Base-by-base conservation (phyloP, 2,797 vertebrate genomes). In the Aulostomus chinensis region DNA sequence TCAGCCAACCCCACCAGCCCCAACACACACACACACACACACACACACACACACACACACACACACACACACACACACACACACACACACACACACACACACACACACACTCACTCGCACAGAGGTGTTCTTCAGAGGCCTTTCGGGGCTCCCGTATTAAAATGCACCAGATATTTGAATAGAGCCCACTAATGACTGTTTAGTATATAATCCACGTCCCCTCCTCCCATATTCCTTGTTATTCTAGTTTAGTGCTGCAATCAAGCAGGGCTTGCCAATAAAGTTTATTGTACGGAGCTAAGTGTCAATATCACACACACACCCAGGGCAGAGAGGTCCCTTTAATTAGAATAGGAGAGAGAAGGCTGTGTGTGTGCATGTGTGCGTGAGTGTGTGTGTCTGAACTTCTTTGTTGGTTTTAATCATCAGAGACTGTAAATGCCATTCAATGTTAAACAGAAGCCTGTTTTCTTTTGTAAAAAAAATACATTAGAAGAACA, bases 181-280 rank as follows among this genome's bases (percentile, higher is more conserved):
- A 57, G 69, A 69, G 59, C 67, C 58, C 25, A 42, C 76, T 87
- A 83, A 85, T 83, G 70, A 82, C 78, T 85, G 78, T 78, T 89
- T 84, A 84, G 87, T 86, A 86, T 77, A 85, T 85, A 87, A 81
- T 85, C 80, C 85, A 87, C 85, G 83, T 88, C 81, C 80, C 82
- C 88, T 86, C 91, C 89, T 87, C 87, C 81, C 88, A 78, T 92
- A 91, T 94, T 95, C 93, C 94, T 97, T 95, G 94, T 96, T 97
- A 97, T 97, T 98, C 94, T 93, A 91, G 86, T 92, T 90, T 93
- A 96, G 95, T 94, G 84, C 90, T 90, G 81, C 93, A 91, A 94
- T 96, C 95, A 96, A 94, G 93, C 94, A 93, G 93, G 92, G 92
- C 92, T 95, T 97, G 95, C 97, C 95, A 96, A 97, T 98, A 96